phyloP scores from a whole-genome alignment of 2,888 invertebrate genomes.

The Syrista parreyssii region DNA sequence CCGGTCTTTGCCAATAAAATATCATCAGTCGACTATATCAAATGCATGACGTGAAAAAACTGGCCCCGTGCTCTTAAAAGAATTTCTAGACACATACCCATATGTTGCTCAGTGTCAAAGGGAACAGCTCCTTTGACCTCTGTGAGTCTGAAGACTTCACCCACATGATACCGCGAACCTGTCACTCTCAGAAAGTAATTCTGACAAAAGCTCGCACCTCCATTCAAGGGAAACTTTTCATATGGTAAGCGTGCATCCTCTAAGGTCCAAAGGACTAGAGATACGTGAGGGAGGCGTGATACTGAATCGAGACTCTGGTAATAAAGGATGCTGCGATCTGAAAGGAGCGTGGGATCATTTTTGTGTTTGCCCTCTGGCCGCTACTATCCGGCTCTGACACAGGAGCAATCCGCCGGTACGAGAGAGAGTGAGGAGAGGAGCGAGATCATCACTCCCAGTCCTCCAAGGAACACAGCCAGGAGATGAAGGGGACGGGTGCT shows the following conservation, averaged over 20 bases:
- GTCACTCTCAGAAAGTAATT: constrained; percentile 42
- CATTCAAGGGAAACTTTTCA: constrained; percentile 55
- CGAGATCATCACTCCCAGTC: no score
- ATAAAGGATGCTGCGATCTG: constrained; percentile 61
- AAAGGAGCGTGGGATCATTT: constrained; percentile 62
- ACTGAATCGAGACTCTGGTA: constrained; percentile 62
- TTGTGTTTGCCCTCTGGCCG: constrained; percentile 30
- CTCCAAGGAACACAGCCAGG: no score
- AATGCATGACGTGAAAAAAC: no score
- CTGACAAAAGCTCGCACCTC: constrained; percentile 50
- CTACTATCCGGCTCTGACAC: constrained; percentile 4
- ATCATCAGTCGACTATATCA: no score
- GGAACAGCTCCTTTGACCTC: constrained; percentile 24
- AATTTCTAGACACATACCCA: no score
- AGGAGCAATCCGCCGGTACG: no score
- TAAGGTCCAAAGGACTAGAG: constrained; percentile 39
- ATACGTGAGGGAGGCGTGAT: constrained; percentile 58
- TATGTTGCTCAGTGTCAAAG: neutral
- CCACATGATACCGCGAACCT: constrained; percentile 52
- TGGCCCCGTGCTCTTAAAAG: no score
- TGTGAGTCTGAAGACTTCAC: constrained; percentile 28
- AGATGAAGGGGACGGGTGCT: no score
- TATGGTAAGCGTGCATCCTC: constrained; percentile 52
- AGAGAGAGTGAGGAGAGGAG: no score
- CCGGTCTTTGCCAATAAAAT: no score